Conservation (phyloP, 2,113 vertebrate genomes). For the Serinus canaria region DNA sequence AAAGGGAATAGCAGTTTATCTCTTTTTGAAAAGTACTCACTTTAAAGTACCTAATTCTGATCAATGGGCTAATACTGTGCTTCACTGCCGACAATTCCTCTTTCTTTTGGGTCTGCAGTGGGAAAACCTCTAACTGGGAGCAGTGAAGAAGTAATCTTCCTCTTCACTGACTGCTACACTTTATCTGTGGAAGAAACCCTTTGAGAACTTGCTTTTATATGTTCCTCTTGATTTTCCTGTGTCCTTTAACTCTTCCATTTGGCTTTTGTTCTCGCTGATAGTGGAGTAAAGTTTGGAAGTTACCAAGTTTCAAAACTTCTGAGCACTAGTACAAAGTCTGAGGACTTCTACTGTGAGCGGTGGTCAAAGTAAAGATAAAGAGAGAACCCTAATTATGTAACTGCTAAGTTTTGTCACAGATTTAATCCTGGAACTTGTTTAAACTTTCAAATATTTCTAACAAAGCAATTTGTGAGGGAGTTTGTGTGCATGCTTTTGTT, state of each 20-base stretch:
- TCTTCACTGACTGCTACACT: background rate
- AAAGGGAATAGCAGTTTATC: background rate
- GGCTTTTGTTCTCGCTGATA: background rate
- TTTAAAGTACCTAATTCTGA: background rate
- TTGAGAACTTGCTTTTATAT: background rate
- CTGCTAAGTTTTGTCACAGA: background rate
- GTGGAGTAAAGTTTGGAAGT: background rate
- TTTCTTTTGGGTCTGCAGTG: background rate
- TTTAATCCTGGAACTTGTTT: background rate
- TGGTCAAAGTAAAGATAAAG: background rate
- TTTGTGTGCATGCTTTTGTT: background rate
- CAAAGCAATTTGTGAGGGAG: background rate
- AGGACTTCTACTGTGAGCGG: rapidly evolving
- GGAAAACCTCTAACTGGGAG: background rate
- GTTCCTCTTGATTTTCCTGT: background rate
- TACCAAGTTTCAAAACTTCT: background rate
- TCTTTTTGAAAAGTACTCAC: background rate
- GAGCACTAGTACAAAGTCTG: background rate
- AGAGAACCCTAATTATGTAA: background rate
- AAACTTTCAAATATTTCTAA: background rate
- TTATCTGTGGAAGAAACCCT: background rate
- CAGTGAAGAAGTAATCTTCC: background rate
- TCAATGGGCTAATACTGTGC: background rate
- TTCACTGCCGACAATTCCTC: background rate
- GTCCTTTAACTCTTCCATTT: background rate